These are phyloP conservation scores for Andrena fulva DNA, from an alignment of 2,888 invertebrate species.

Conservation along the genomic window DNA sequence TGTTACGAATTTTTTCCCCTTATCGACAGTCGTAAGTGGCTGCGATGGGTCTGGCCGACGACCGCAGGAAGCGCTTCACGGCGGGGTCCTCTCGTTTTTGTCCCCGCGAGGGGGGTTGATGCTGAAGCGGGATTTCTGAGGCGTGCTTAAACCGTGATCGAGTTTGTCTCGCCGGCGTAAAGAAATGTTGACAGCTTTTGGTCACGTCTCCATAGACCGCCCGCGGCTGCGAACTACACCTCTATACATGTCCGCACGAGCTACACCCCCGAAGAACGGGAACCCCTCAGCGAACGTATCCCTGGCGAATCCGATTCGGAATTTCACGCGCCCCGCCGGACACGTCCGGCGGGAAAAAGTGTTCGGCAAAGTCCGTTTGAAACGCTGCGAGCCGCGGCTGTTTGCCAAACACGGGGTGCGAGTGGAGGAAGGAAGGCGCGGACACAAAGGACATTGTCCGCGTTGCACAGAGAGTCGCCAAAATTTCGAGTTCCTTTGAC, in stretches of 20 bases:
- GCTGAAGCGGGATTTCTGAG: constrained; percentile 20
- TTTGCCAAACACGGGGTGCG: constrained; percentile 15
- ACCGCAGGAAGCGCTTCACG: constrained; percentile 49
- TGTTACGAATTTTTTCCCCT: constrained; percentile 16
- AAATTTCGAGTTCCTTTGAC: no score
- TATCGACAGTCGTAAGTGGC: constrained; percentile 36
- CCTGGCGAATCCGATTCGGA: constrained; percentile 39
- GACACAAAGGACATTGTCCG: background rate
- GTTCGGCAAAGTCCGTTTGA: background rate
- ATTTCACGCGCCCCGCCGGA: constrained; percentile 39
- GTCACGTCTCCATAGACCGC: constrained; percentile 74
- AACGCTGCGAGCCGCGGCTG: constrained; percentile 17
- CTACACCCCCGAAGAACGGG: constrained; percentile 7
- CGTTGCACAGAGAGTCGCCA: background rate
- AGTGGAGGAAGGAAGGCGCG: background rate
- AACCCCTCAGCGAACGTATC: constrained; percentile 32
- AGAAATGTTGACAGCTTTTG: constrained; percentile 72
- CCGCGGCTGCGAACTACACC: constrained; percentile 41
- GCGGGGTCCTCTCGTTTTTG: constrained; percentile 29
- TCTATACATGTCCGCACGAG: constrained; percentile 40
- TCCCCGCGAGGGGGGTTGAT: background rate
- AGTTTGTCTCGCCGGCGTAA: constrained; percentile 62
- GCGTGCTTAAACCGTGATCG: constrained; percentile 62
- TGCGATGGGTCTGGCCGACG: constrained; percentile 35
- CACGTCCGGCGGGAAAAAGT: background rate